phyloP scores from a whole-genome alignment of 2,113 vertebrate species.

The Rhinogobius similis region DNA sequence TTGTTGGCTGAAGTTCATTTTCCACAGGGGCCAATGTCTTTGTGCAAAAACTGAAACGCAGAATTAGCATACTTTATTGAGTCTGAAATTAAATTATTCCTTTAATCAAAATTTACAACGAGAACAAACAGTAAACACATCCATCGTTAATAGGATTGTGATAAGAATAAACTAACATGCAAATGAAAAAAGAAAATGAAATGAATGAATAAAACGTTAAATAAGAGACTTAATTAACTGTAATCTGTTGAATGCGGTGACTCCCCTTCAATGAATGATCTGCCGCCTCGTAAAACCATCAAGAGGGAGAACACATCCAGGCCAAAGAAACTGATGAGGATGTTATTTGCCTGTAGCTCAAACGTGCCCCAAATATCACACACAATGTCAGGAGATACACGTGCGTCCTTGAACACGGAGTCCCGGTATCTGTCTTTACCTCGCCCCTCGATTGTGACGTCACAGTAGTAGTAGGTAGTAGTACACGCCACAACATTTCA shows the following conservation, averaged over 20 bases:
- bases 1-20: too few relatives aligned
- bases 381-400: constrained; percentile 62
- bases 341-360: constrained; percentile 54
- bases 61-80: too few relatives aligned
- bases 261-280: constrained; percentile 57
- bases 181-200: too few relatives aligned
- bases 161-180: too few relatives aligned
- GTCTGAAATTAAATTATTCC: too few relatives aligned
- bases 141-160: too few relatives aligned
- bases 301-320: constrained; percentile 52
- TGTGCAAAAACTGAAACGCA: too few relatives aligned
- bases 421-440: constrained; percentile 39
- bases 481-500: not conserved
- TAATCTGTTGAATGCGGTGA: constrained; percentile 22
- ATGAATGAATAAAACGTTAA: too few relatives aligned
- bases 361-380: constrained; percentile 61
- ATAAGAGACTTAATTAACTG: not conserved
- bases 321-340: constrained; percentile 65
- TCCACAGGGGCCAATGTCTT: not conserved
- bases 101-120: too few relatives aligned
- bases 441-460: constrained; percentile 36
- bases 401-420: constrained; percentile 67
- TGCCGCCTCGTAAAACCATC: constrained; percentile 31
- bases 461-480: constrained; percentile 26
- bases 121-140: too few relatives aligned